Conservation (phyloP, 2,888 invertebrate genomes). For the Pocota personata region DNA sequence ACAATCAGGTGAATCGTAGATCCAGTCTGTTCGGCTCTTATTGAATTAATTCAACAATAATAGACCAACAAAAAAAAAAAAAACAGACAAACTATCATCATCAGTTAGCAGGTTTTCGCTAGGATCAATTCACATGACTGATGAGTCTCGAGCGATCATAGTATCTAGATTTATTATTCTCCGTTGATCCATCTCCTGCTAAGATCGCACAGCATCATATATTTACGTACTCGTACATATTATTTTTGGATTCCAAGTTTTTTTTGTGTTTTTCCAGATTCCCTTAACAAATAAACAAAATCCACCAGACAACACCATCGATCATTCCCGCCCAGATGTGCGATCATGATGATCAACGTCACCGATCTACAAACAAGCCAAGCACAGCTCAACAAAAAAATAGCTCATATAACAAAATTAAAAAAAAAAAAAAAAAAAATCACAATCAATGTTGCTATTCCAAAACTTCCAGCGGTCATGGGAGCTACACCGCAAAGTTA, state of each 20-base stretch:
- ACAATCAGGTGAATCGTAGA: background rate
- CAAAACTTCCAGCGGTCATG: constrained; percentile 63
- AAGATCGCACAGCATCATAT: constrained; percentile 15
- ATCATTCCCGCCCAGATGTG: constrained; percentile 34
- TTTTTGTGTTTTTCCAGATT: constrained; percentile 35
- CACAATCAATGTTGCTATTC: constrained; percentile 57
- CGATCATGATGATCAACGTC: background rate
- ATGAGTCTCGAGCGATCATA: background rate
- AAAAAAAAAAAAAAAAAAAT: constrained; percentile 26
- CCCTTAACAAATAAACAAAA: background rate
- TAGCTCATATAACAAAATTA: background rate
- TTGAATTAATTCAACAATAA: background rate
- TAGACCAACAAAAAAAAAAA: background rate
- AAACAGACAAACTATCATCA: background rate
- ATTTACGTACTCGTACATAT: background rate
- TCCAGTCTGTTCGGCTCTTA: background rate
- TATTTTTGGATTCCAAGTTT: constrained; percentile 35
- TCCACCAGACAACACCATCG: constrained; percentile 3
- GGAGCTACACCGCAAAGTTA: constrained; percentile 50
- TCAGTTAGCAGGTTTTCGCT: background rate
- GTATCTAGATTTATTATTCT: background rate
- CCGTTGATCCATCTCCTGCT: constrained; percentile 31
- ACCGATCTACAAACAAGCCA: background rate
- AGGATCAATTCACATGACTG: background rate
- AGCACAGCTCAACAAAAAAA: background rate